Percentiles rank a stretch among this genome's conserved stretches.
phyloP scores from a whole-genome alignment of 2,888 invertebrate genomes.

The Melinaea menophilus region DNA sequence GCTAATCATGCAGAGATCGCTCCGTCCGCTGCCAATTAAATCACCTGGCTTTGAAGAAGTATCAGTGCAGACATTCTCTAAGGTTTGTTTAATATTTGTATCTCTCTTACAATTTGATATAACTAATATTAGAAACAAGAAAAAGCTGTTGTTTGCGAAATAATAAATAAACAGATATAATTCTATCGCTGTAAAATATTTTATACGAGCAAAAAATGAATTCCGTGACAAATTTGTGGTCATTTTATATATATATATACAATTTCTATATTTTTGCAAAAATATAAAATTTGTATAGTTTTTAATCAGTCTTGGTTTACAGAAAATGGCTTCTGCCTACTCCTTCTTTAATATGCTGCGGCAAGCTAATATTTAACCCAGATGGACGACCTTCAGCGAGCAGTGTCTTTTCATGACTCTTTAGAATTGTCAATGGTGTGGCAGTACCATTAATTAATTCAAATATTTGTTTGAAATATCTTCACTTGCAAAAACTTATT shows the following conservation, averaged over 20 bases:
- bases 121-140: too few species aligned
- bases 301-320: slow-evolving; percentile 36
- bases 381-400: too few species aligned
- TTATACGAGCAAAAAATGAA: too few species aligned
- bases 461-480: neutral
- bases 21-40: slow-evolving; percentile 48
- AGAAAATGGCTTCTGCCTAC: slow-evolving; percentile 59
- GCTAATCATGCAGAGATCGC: slow-evolving; percentile 57
- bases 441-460: neutral
- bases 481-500: too few species aligned
- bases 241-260: neutral
- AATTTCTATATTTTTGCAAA: slow-evolving; percentile 4
- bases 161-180: too few species aligned
- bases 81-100: slow-evolving; percentile 42
- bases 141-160: too few species aligned
- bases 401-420: too few species aligned
- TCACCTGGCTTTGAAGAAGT: slow-evolving; percentile 54
- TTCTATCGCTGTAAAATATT: too few species aligned
- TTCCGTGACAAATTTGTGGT: too few species aligned
- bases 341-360: slow-evolving; percentile 59
- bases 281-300: neutral
- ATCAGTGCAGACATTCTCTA: slow-evolving; percentile 58
- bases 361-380: slow-evolving; percentile 35
- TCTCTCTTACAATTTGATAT: too few species aligned
- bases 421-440: neutral